phyloP scores from a whole-genome alignment of 2,888 invertebrate genomes.

The Noctua janthe region DNA sequence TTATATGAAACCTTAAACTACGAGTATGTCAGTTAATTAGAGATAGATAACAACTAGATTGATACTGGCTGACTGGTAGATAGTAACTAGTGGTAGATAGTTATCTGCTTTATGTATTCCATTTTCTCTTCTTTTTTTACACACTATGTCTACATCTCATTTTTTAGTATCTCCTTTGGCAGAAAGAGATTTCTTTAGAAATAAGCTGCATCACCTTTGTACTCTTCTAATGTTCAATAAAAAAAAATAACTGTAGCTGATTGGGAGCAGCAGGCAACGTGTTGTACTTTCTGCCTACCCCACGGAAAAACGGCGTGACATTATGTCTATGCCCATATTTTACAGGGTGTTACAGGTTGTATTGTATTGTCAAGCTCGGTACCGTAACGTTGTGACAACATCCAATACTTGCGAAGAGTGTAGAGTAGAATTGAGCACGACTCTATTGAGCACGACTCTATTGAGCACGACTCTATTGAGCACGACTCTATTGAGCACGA shows the following conservation, averaged over 20 bases:
- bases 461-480: too few relatives aligned
- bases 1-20: background rate
- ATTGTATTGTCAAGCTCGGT: constrained; percentile 1
- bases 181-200: too few relatives aligned
- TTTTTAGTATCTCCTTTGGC: too few relatives aligned
- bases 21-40: background rate
- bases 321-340: background rate
- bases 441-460: too few relatives aligned
- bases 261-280: background rate
- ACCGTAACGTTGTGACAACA: constrained; percentile 25
- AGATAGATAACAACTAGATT: background rate
- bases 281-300: background rate
- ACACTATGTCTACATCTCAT: too few relatives aligned
- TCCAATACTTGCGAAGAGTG: background rate
- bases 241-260: background rate
- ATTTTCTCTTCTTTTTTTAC: too few relatives aligned
- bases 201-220: too few relatives aligned
- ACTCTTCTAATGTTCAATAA: too few relatives aligned
- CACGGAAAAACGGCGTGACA: background rate
- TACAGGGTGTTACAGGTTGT: constrained; percentile 1
- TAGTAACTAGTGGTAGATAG: too few relatives aligned
- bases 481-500: too few relatives aligned
- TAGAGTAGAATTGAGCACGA: background rate
- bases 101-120: too few relatives aligned
- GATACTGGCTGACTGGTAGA: too few relatives aligned